Evolutionary conservation across 2,113 vertebrate genomes (phyloP), one percentile per base, ranked within the genome.

Genomic region (Salvator merianae): DNA sequence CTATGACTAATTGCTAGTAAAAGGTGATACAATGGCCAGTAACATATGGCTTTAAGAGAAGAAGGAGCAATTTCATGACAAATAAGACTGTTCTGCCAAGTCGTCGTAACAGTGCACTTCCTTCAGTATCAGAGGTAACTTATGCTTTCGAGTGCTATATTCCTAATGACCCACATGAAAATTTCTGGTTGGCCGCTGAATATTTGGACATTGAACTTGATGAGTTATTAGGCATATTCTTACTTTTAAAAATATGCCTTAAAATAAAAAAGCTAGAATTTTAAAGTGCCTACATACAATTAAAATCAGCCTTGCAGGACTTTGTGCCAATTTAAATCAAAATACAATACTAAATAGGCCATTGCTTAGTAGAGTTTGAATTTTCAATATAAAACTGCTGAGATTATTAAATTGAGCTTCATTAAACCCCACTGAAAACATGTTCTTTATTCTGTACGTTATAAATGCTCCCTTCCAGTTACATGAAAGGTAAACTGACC

Each of bases 401-500:
- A 5, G 22, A 1, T 26, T 43, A 7, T 47, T 16, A 82, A 62
- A 50, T 26, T 26, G 55, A 63, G 43, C 77, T 26, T 53, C 80
- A 85, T 83, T 59, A 43, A 81, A 32, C 10, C 36, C 70, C 65
- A 84, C 32, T 32, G 14, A 76, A 72, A 14, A 34, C 62, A 88
- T 50, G 80, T 50, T 43, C 69, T 84, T 59, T 87, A 81, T 36
- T 34, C 14, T 50, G 47, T 24, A 30, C 68, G n/a, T 4, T 28
- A 53, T 66, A 77, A 65, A 12, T 47, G 72, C 12, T 83, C 32
- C 40, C 82, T 88, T 80, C 66, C 80, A 80, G 77, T 83, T 69
- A 85, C 43, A 71, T 79, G 70, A 89, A 53, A 83, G 34, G 79
- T 91, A 87, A 79, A 84, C 83, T 89, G 50, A 84, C 63, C 82